These are phyloP conservation scores for Ruditapes philippinarum DNA, from an alignment of 1,140 invertebrate genomes.

Conservation along the genomic window DNA sequence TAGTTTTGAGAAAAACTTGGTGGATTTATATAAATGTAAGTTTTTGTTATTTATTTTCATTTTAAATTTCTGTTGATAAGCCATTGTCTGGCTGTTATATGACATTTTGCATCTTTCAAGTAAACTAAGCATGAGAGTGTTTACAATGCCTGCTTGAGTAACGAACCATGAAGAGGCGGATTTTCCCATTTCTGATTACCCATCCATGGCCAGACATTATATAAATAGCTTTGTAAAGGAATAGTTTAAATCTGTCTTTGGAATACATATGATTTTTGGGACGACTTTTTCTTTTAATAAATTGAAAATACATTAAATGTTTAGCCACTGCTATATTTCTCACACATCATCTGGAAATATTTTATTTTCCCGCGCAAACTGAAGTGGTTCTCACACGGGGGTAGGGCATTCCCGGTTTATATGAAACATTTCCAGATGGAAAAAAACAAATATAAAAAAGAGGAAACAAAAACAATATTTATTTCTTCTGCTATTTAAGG, in stretches of 20 bases:
- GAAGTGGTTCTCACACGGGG: constrained; percentile 46
- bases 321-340: no score
- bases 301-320: no score
- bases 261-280: background rate
- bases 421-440: background rate
- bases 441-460: no score
- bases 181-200: constrained; percentile 27
- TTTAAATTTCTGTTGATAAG: background rate
- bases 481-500: no score
- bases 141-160: constrained; percentile 61
- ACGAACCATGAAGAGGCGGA: constrained; percentile 56
- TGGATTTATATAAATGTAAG: background rate
- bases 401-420: constrained; percentile 8
- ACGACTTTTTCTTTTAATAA: background rate
- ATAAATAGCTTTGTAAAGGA: constrained; percentile 50
- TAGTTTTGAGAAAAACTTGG: background rate
- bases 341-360: constrained; percentile 47
- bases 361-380: constrained; percentile 55
- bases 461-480: no score
- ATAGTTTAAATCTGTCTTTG: no score
- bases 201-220: constrained; percentile 43
- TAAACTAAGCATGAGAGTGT: constrained; percentile 5
- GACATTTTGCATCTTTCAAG: background rate
- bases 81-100: background rate
- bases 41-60: constrained; percentile 4